Conservation (phyloP, 2,888 invertebrate genomes). For the Acronicta alni region DNA sequence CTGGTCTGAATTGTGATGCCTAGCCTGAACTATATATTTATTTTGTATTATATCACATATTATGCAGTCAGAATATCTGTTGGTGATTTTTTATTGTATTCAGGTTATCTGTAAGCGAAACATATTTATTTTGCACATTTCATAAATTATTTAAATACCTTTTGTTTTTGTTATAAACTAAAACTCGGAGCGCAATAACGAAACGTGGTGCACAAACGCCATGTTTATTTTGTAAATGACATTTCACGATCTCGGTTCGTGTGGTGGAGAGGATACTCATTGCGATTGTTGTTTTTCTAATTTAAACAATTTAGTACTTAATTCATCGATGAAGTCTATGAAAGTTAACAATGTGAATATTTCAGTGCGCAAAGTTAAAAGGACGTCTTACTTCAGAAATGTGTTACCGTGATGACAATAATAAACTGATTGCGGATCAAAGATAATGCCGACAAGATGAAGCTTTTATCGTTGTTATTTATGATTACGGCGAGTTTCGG, state of each 20-base stretch:
- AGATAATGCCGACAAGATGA: constrained; percentile 82
- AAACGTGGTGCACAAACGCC: constrained; percentile 42
- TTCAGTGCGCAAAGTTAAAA: constrained; percentile 17
- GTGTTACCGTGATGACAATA: constrained; percentile 47
- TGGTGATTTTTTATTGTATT: no score
- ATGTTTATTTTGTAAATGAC: constrained; percentile 58
- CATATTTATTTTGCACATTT: no score
- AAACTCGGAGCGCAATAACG: constrained; percentile 12
- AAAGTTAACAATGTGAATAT: constrained; percentile 31
- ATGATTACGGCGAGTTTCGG: constrained; percentile 70
- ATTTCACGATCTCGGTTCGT: constrained; percentile 15
- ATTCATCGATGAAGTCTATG: constrained; percentile 51
- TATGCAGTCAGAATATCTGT: no score
- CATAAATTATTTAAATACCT: no score
- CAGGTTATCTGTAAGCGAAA: no score
- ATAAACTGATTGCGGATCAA: constrained; percentile 58
- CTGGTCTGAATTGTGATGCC: no score
- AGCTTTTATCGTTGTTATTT: constrained; percentile 77
- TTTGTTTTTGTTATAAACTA: no score
- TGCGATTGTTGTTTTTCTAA: constrained; percentile 23
- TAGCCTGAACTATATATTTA: no score
- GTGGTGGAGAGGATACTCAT: constrained; percentile 17
- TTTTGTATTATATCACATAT: no score
- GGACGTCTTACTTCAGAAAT: constrained; percentile 37
- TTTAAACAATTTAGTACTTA: constrained; percentile 27